A percentile compares a stretch with the other conserved stretches of the same genome.
Conservation (phyloP, 2,113 vertebrate genomes). For the Gallinago paraguaiae region DNA sequence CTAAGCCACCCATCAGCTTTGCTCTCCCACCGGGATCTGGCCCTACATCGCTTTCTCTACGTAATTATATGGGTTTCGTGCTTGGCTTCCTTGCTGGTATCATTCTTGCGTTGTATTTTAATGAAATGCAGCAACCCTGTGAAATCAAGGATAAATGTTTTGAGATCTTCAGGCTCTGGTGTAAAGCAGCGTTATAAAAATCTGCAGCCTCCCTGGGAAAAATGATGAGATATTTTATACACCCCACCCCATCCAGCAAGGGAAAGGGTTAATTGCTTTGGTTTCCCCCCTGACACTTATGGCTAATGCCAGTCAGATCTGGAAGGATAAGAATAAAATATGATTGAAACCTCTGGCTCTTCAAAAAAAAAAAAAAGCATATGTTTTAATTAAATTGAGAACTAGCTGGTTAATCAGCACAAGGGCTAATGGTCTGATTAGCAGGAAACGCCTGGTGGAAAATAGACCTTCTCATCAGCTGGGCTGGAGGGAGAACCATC, state of each 20-base stretch:
- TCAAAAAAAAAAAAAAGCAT: neutral
- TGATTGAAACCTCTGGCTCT: conserved; percentile 45
- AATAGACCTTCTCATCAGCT: neutral
- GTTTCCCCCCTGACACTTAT: neutral
- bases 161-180: neutral
- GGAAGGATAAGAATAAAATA: conserved; percentile 21
- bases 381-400: conserved; percentile 65
- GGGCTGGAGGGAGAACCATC: neutral
- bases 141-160: neutral
- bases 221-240: neutral
- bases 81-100: neutral
- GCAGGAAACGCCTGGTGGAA: conserved; percentile 26
- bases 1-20: neutral
- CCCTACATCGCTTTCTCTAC: neutral
- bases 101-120: neutral
- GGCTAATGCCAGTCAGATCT: conserved; percentile 26
- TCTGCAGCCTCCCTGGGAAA: neutral
- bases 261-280: conserved; percentile 57
- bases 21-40: neutral
- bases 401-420: conserved; percentile 61
- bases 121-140: neutral
- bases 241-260: neutral
- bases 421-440: conserved; percentile 62
- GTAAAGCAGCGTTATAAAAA: neutral
- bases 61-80: fast-evolving